Percentiles rank a stretch among this genome's conserved stretches.
Evolutionary conservation across 2,113 vertebrate species (phyloP).

Genomic region (Leptocoma aspasia): DNA sequence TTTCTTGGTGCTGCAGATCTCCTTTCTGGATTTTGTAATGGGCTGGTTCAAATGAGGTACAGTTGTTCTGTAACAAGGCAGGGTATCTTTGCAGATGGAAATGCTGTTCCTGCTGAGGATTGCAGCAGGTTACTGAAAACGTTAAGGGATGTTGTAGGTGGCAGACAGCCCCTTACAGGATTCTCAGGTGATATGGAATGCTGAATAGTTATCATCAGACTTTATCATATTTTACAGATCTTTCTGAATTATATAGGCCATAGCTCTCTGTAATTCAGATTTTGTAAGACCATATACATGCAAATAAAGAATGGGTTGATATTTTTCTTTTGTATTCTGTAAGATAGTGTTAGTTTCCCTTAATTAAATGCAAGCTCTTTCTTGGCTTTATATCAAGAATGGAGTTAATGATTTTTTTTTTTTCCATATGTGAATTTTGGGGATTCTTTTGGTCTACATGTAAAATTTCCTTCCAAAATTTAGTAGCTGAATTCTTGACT

Average conservation of each 20-base stretch:
- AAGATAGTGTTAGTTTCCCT: not conserved
- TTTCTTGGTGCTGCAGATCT: not conserved
- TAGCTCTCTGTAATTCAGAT: not conserved
- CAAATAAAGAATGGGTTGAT: not conserved
- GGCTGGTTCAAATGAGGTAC: not conserved
- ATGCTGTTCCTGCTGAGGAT: not conserved
- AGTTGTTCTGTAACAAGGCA: not conserved
- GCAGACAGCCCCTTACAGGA: not conserved
- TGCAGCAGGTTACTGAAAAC: not conserved
- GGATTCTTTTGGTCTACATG: not conserved
- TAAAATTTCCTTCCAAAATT: not conserved
- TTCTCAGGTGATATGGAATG: not conserved
- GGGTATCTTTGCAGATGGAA: not conserved
- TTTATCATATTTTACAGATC: not conserved
- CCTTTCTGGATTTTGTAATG: not conserved
- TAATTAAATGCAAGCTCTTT: not conserved
- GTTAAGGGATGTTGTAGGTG: not conserved
- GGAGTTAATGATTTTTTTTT: not conserved
- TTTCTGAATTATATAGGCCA: not conserved
- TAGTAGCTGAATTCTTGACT: not conserved
- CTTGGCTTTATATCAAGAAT: not conserved
- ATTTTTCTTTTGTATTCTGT: not conserved
- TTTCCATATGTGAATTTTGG: not conserved
- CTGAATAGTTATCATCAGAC: not conserved
- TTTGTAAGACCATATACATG: not conserved